These are phyloP conservation scores for Lepidurus couesii DNA, from an alignment of 1,140 invertebrate species.

Conservation along the genomic window DNA sequence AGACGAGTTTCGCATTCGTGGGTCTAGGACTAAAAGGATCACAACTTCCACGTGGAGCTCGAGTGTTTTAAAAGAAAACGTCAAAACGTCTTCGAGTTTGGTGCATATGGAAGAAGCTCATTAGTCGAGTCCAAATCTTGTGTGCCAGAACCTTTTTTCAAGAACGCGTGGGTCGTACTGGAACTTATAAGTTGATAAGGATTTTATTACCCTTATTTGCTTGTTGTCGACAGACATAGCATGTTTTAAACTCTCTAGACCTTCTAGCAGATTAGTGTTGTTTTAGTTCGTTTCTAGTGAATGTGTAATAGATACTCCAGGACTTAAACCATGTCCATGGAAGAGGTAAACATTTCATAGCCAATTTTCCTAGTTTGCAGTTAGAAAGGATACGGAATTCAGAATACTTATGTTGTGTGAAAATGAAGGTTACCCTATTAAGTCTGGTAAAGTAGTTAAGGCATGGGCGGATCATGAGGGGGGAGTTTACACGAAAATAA, in stretches of 20 bases:
- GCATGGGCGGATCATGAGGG: neutral
- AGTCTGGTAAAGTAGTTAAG: slow-evolving; percentile 14
- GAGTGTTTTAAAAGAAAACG: neutral
- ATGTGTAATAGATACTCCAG: neutral
- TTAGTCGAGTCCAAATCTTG: neutral
- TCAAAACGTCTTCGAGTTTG: neutral
- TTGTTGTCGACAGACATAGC: too few species aligned
- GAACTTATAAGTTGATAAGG: too few species aligned
- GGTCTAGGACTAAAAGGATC: slow-evolving; percentile 3
- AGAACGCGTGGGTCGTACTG: neutral
- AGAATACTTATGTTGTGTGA: neutral
- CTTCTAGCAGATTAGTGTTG: too few species aligned
- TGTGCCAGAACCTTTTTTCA: neutral
- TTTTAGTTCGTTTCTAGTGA: neutral
- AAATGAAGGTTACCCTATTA: neutral
- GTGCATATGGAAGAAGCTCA: neutral
- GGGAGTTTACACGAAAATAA: neutral
- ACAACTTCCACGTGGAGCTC: neutral
- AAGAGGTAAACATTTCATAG: neutral
- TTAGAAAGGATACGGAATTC: neutral
- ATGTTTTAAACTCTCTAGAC: too few species aligned
- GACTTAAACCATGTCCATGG: neutral
- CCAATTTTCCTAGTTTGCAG: neutral
- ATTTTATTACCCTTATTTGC: too few species aligned
- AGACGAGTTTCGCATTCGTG: neutral